phyloP scores from a whole-genome alignment of 2,888 invertebrate genomes.

The Cerastis rubricosa region DNA sequence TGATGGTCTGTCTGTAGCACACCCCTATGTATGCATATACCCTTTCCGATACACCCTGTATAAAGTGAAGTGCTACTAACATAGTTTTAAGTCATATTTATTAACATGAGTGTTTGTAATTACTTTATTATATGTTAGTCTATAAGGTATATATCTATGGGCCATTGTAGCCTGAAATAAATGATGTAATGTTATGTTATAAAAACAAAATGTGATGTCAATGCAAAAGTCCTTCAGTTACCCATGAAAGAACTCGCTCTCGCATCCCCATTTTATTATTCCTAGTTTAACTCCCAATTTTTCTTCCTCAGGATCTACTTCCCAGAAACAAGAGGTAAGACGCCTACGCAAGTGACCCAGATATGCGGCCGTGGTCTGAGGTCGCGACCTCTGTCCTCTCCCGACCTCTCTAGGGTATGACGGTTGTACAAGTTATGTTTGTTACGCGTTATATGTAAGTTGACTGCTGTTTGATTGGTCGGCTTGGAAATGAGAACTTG shows the following conservation, averaged over 20 bases:
- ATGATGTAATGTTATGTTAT: no score
- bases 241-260: not conserved
- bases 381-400: conserved; percentile 81
- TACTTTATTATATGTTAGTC: no score
- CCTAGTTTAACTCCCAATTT: not conserved
- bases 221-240: not conserved
- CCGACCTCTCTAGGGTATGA: conserved; percentile 55
- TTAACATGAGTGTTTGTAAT: no score
- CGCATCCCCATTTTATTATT: not conserved
- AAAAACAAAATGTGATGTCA: no score
- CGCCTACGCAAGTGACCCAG: conserved; percentile 92
- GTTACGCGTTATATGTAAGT: conserved; percentile 5
- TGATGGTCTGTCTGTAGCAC: no score
- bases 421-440: conserved; percentile 21
- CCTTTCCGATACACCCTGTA: no score
- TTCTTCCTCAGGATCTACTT: conserved; percentile 91
- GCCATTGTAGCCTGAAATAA: no score
- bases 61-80: no score
- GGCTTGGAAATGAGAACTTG: conserved; percentile 1
- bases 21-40: no score
- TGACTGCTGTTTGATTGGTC: not conserved
- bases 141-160: no score
- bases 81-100: no score
- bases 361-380: conserved; percentile 92
- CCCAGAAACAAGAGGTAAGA: conserved; percentile 94